Percentiles rank a stretch among this genome's conserved stretches.
Evolutionary conservation across 2,113 vertebrate genomes (phyloP).

Genomic region (Agapornis roseicollis): DNA sequence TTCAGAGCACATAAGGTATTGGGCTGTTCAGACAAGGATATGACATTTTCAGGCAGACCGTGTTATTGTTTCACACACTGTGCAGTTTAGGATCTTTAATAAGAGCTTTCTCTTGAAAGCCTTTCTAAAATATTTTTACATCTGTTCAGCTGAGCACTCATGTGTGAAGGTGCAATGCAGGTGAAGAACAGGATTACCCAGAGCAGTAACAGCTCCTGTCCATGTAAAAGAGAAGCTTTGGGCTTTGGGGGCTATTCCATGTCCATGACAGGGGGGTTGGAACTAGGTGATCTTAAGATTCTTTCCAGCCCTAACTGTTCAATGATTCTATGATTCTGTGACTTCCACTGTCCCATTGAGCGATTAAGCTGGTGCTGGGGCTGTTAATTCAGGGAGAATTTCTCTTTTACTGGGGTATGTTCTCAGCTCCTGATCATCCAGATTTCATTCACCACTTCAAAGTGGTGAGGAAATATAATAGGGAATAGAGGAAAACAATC

Average conservation of each 20-base stretch:
- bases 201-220: neutral
- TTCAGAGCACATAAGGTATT: conserved; percentile 65
- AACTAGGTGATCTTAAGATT: too few species aligned
- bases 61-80: conserved; percentile 44
- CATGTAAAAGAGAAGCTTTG: rapidly evolving
- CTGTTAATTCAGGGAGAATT: too few species aligned
- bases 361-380: too few species aligned
- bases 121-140: conserved; percentile 36
- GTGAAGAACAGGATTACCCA: neutral
- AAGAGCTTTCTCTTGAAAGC: conserved; percentile 46
- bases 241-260: neutral
- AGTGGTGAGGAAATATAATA: neutral
- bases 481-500: neutral
- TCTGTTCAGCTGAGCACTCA: neutral
- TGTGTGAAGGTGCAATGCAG: neutral
- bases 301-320: too few species aligned
- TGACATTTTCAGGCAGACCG: conserved; percentile 59
- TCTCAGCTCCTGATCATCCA: too few species aligned
- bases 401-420: too few species aligned
- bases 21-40: conserved; percentile 64
- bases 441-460: neutral
- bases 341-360: too few species aligned
- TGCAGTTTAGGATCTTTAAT: conserved; percentile 56
- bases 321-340: too few species aligned
- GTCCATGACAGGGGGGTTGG: too few species aligned